Base-by-base conservation (phyloP, 1,140 invertebrate species). In the Psilanteris sp. region DNA sequence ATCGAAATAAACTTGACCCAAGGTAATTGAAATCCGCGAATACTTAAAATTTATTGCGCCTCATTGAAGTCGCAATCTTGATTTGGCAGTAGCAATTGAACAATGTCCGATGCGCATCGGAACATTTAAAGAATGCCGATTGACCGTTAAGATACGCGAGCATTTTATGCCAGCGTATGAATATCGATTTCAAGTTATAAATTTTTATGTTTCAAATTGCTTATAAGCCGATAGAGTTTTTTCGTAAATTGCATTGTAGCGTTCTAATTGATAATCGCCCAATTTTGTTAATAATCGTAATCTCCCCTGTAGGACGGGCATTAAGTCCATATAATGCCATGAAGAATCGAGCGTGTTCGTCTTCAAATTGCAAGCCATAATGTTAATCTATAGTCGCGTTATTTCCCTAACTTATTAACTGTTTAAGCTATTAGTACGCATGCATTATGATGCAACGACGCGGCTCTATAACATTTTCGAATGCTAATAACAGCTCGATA, bases 381-480 rank as follows among this genome's bases (percentile, higher is more conserved):
- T 71, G 44, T 31, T 54, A 61, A 61, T 11, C 61, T 27, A 48
- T 46, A 29, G 34, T 50, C 34, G 11, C 22, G 39, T 62, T 50
- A 34, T 59, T 68, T 55, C 29, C 50, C 43, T 18, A 76, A 70
- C 64, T 57, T 64, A 46, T 52, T 54, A 59, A 78, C 64, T 43
- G 34, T 75, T 48, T 52, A 46, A 44, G 66, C 43, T 64, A 76
- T 68, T 66, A 61, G 61, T 41, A 16, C 62, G 55, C 52, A 54
- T 52, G 54, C 29, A 61, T 80, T 50, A 57, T 76, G 72, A 78
- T 50, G 80, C 64, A 82, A 81, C 39, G 18, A 13, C 13, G 14
- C 31, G 26, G 18, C 64, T 74, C 44, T 36, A 61, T 76, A 82
- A 80, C 77, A 82, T 81, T 83, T 79, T 79, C 70, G 78, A 79